Conservation (phyloP, 2,797 vertebrate genomes). For the Okamejei kenojei region DNA sequence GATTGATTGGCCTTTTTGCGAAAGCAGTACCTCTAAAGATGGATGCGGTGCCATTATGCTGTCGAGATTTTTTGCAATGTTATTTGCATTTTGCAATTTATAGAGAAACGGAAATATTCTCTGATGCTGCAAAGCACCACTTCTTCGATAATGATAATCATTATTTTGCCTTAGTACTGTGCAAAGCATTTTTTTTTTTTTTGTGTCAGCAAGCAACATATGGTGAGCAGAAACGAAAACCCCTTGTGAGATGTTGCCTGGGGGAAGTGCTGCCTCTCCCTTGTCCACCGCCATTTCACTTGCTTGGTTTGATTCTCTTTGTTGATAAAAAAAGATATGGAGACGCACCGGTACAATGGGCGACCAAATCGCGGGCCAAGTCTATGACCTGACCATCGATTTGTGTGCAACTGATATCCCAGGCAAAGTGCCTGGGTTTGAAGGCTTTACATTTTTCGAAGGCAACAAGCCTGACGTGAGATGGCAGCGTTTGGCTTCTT, state of each 20-base stretch:
- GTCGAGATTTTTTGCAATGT: background rate
- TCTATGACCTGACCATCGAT: background rate
- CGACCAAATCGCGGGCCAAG: background rate
- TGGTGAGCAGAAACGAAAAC: conserved; percentile 69
- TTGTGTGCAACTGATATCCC: background rate
- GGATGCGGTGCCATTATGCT: background rate
- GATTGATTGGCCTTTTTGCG: too few species aligned
- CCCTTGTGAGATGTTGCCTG: conserved; percentile 65
- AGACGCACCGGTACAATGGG: background rate
- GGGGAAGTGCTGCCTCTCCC: conserved; percentile 58
- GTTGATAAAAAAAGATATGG: background rate
- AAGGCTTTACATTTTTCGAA: background rate
- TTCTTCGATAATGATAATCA: background rate
- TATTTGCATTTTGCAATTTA: background rate
- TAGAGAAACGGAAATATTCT: background rate
- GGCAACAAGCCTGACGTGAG: background rate
- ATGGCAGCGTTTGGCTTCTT: background rate
- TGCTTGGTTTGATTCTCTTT: conserved; percentile 50
- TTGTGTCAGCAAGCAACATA: conserved; percentile 62
- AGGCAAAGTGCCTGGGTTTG: background rate
- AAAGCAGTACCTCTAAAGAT: background rate
- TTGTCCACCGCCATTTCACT: conserved; percentile 68
- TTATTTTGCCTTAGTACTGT: conserved; percentile 16
- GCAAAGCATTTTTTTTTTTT: conserved; percentile 41
- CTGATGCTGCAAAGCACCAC: background rate